Base-by-base conservation (phyloP, 2,888 invertebrate genomes). In the Tiliacea citrago region DNA sequence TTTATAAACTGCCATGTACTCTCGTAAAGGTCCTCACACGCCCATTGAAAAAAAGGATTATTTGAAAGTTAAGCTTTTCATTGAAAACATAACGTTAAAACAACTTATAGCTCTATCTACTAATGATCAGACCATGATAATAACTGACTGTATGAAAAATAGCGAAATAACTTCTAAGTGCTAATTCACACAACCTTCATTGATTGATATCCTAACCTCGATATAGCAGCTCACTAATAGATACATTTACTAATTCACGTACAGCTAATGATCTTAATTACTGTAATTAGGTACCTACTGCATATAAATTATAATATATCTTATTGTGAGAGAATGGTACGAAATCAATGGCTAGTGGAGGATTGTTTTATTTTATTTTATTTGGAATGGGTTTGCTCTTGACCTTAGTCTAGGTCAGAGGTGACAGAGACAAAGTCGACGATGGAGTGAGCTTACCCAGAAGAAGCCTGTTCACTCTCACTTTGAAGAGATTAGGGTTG, bases 201-300 rank as follows among this genome's bases (percentile, higher is more conserved):
- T 10, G 57, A 73, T 81, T 51, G 55, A 79, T 74, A 79, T 58
- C n/a, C 35, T 68, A 79, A 68, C 79, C 81, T 74, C n/a, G 82
- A 16, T 29, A 39, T 13, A 21, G 29, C 16, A 61, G 42, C 47
- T 58, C 42, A 62, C 65, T 69, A 49, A 82, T 78, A 68, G 60
- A 61, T n/a, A 66, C 68, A 78, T 81, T 72, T 66, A 73, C 83
- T 68, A 42, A 74, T 73, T 68, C 35, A 68, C 39, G 53, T 51
- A 58, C 47, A 72, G n/a, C 24, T 55, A 53, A 42, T 42, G 61
- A 58, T 68, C 49, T 55, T 39, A 77, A 82, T 72, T 45, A 55
- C 61, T 29, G 72, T 72, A 49, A 67, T 81, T 67, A 79, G 45
- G 16, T 47, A 24, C 3, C 45, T 42, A 21, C 9, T 29, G 9